A percentile compares a stretch with the other conserved stretches of the same genome.
phyloP scores from a whole-genome alignment of 2,797 vertebrate species.

The Sebastes aleutianus region DNA sequence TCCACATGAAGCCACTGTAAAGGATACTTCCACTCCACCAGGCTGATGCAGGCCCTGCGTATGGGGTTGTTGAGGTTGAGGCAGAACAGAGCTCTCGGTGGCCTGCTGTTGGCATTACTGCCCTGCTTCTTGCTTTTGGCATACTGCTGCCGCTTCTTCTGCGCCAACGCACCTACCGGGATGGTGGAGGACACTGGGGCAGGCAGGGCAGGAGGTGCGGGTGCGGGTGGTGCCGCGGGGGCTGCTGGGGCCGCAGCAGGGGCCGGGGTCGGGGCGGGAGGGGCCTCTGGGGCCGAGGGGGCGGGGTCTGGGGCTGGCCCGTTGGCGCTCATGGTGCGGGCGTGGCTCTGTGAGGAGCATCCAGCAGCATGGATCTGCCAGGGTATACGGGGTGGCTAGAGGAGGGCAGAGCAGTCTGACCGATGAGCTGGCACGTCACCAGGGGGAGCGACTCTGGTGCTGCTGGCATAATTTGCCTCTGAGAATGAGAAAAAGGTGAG shows the following conservation, averaged over 20 bases:
- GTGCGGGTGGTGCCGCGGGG: conserved; percentile 72
- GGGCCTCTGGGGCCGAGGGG: conserved; percentile 80
- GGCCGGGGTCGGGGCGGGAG: conserved; percentile 65
- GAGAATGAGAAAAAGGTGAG: conserved; percentile 53
- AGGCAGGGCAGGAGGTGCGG: conserved; percentile 62
- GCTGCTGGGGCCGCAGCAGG: conserved; percentile 84
- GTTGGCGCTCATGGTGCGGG: conserved; percentile 95
- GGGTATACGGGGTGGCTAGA: conserved; percentile 88
- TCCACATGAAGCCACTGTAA: conserved; percentile 55
- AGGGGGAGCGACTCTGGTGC: conserved; percentile 90
- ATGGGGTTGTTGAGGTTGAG: conserved; percentile 98
- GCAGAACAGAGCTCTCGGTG: conserved; percentile 96
- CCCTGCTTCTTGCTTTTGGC: conserved; percentile 99
- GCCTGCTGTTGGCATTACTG: conserved; percentile 93
- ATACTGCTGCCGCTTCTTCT: conserved; percentile 99
- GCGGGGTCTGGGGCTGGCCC: conserved; percentile 82
- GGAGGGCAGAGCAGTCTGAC: conserved; percentile 86
- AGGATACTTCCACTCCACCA: conserved; percentile 99
- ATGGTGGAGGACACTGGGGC: conserved; percentile 78
- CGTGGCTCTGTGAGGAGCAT: conserved; percentile 90
- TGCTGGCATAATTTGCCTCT: conserved; percentile 98
- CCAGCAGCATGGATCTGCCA: conserved; percentile 96
- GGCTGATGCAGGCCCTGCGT: conserved; percentile 98
- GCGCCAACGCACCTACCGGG: conserved; percentile 94
- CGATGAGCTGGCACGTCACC: conserved; percentile 93